Base-by-base conservation (phyloP, 1,140 invertebrate species). In the Caenorhabditis remanei region DNA sequence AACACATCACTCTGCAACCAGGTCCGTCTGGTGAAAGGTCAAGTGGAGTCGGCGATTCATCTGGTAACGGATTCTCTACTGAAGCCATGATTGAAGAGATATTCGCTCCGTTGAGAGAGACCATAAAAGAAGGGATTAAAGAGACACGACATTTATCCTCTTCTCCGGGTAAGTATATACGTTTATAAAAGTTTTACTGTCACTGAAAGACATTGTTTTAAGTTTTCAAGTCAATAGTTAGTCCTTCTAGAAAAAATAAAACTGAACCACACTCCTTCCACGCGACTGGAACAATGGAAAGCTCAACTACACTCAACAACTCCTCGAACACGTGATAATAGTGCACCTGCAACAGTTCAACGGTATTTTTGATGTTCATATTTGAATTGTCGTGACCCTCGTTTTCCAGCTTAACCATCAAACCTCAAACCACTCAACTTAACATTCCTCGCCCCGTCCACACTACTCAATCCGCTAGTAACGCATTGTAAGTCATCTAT, bases 381-480 rank as follows among this genome's bases (percentile, higher is more conserved):
- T 7, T 43, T 1, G 40, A 6, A 19, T 63, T 9, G 14, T 43
- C 40, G 40, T 65, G 21, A 40, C 21, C 61, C 32, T 40, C 32
- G 8, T 65, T 4, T 79, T 79, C 71, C 71, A 79, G 71, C 71
- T 50, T 79, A 79, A 79, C 71, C 40, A 79, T 79, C 71, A 79
- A 79, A 50, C 71, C 71, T 50, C 71, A 79, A 79, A 79, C 71
- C 14, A 79, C 71, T 79, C 71, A 79, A 50, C 71, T 79, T 79
- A 79, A 79, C 71, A 79, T 79, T 79, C 43, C 71, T 79, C 71
- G 71, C 46, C 71, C 71, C 8, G 46, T 79, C n/a, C 71, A 79
- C 71, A 50, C 71, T 24, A 79, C 71, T 79, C 71, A 79, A 50
- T 79, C 71, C 46, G 71, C 71, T 79, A 79, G 71, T 79, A 79